Conservation (phyloP, 2,797 vertebrate genomes). For the Sebastes matsubarae region DNA sequence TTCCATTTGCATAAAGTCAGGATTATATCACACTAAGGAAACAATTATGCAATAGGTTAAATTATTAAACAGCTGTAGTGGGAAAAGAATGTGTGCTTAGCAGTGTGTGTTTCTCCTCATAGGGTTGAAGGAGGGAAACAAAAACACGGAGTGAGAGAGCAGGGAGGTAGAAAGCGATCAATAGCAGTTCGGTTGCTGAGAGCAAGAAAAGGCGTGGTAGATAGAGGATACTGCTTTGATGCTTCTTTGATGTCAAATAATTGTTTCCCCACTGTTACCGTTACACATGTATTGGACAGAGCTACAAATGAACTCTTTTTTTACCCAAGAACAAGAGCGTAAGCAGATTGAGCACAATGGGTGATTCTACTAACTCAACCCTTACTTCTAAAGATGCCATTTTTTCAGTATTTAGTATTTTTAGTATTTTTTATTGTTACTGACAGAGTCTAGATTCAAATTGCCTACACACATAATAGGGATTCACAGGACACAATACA, state of each 20-base stretch:
- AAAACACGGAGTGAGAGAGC: neutral
- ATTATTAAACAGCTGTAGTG: constrained; percentile 39
- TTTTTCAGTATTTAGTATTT: neutral
- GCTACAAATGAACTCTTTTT: neutral
- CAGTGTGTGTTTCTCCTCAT: neutral
- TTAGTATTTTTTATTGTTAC: neutral
- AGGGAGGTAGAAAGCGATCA: constrained; percentile 1
- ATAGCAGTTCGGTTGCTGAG: constrained; percentile 43
- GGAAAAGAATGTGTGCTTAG: constrained; percentile 6
- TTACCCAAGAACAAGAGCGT: neutral
- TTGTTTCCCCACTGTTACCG: constrained; percentile 3
- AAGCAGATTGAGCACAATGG: neutral
- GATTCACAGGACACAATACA: neutral
- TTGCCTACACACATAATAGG: neutral
- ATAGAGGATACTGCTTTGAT: constrained; percentile 1
- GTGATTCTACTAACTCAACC: neutral
- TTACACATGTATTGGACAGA: neutral
- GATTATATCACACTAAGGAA: constrained; percentile 20
- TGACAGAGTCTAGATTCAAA: neutral
- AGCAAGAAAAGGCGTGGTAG: constrained; percentile 3
- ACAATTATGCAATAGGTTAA: constrained; percentile 25
- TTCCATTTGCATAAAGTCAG: constrained; percentile 20
- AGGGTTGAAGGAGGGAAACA: neutral
- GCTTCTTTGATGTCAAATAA: constrained; percentile 22
- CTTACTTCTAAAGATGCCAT: neutral